A percentile compares a stretch with the other conserved stretches of the same genome.
These are phyloP conservation scores for Erebia aethiops DNA, from an alignment of 2,888 invertebrate species.

Conservation along the genomic window DNA sequence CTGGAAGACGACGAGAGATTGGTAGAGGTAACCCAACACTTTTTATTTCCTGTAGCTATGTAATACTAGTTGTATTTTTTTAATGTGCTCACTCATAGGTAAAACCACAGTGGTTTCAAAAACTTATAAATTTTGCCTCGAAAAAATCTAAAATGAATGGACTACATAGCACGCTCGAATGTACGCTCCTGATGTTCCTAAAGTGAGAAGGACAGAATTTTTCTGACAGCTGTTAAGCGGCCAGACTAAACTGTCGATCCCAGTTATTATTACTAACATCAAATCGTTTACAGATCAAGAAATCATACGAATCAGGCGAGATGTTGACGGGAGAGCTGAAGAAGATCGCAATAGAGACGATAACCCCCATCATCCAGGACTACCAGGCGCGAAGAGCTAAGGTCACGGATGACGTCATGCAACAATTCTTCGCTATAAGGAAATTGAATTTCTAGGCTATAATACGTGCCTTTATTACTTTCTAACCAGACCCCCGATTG, in stretches of 20 bases:
- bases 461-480: background rate
- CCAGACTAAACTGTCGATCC: no score
- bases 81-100: no score
- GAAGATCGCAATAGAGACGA: conserved; percentile 90
- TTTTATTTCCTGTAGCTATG: no score
- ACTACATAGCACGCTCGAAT: no score
- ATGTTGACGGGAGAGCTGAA: conserved; percentile 98
- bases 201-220: no score
- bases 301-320: conserved; percentile 93
- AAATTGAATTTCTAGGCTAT: conserved; percentile 84
- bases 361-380: conserved; percentile 87
- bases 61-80: no score
- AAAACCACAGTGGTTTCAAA: no score
- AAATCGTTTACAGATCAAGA: conserved; percentile 64
- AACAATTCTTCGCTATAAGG: conserved; percentile 92
- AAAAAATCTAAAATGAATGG: no score
- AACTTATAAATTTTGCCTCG: no score
- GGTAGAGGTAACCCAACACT: conserved; percentile 83
- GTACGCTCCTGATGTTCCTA: no score
- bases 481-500: background rate
- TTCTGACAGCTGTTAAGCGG: no score
- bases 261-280: no score
- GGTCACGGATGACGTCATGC: conserved; percentile 93
- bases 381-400: conserved; percentile 91
- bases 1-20: conserved; percentile 95